Evolutionary conservation across 64 coral and sea anemone species (phyloP).

Genomic region (Exaiptasia diaphana): DNA sequence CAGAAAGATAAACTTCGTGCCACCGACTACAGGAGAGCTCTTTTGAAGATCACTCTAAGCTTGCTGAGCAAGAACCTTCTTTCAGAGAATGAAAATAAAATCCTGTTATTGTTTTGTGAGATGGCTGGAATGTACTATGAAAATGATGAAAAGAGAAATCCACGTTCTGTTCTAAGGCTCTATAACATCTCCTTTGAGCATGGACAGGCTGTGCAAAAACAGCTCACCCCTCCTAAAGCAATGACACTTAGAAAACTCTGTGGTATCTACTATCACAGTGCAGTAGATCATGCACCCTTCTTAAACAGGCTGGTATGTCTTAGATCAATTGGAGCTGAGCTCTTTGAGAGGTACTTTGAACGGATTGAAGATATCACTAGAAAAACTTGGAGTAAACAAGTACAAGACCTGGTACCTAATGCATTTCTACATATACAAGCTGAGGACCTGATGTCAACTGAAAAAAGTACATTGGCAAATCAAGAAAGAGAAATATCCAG

Average conservation of each 20-base stretch:
- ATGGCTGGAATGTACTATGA: constrained; percentile 8
- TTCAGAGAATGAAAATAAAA: background rate
- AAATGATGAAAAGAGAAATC: background rate
- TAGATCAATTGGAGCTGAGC: constrained; percentile 42
- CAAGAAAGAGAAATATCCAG: constrained; percentile 46
- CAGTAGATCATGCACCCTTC: constrained; percentile 44
- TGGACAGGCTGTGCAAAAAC: background rate
- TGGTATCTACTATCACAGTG: constrained; percentile 53
- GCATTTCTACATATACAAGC: constrained; percentile 59
- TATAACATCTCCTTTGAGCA: constrained; percentile 17
- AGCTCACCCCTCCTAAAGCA: background rate
- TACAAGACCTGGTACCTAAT: constrained; percentile 10
- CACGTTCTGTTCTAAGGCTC: background rate
- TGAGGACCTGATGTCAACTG: background rate
- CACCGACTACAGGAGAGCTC: background rate
- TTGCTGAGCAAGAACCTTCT: background rate
- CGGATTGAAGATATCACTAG: constrained; percentile 44
- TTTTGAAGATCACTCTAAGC: background rate
- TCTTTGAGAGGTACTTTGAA: constrained; percentile 55
- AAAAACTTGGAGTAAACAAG: constrained; percentile 38
- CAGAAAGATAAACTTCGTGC: constrained; percentile 20
- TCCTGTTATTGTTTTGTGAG: constrained; percentile 7
- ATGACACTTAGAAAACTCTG: constrained; percentile 49
- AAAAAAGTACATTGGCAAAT: background rate
- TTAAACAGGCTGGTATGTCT: constrained; percentile 8